Percentiles rank a stretch among this genome's conserved stretches.
phyloP scores from a whole-genome alignment of 1,140 invertebrate species.

The Drosophila lowei region DNA sequence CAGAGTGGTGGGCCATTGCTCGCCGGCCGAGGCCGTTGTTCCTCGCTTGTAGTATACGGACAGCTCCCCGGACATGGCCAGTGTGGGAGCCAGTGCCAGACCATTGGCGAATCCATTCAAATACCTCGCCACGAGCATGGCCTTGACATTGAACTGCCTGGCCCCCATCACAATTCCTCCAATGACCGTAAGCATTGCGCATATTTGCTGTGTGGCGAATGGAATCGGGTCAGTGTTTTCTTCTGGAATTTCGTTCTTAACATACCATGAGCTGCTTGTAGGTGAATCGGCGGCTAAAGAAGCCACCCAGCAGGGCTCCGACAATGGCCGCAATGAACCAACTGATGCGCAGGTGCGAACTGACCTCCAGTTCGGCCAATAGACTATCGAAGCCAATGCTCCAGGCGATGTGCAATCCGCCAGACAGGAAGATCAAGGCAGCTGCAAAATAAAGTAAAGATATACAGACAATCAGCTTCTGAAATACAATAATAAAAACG shows the following conservation, averaged over 20 bases:
- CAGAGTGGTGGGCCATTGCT: conserved; percentile 51
- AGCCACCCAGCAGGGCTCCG: conserved; percentile 30
- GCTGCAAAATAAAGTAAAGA: conserved; percentile 19
- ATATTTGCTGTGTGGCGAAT: conserved; percentile 42
- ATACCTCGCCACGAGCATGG: conserved; percentile 53
- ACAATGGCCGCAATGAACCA: conserved; percentile 65
- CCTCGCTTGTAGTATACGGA: conserved; percentile 62
- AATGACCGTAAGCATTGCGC: conserved; percentile 45
- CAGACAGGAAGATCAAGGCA: conserved; percentile 60
- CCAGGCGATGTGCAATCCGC: conserved; percentile 72
- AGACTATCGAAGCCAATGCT: conserved; percentile 56
- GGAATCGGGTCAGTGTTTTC: background rate
- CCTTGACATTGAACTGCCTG: conserved; percentile 8
- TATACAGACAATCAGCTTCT: too few species aligned
- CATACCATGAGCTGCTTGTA: conserved; percentile 59
- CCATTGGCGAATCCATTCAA: conserved; percentile 67
- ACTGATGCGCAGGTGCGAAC: conserved; percentile 45
- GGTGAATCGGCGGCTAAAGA: conserved; percentile 23
- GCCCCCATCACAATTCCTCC: conserved; percentile 44
- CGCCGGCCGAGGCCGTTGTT: conserved; percentile 36
- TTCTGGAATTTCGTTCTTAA: background rate
- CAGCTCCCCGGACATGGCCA: conserved; percentile 58
- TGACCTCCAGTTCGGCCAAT: conserved; percentile 24
- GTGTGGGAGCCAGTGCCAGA: conserved; percentile 43
- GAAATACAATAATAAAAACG: too few species aligned